These are phyloP conservation scores for Cyanoramphus novaezelandiae DNA, from an alignment of 2,113 vertebrate species.

Conservation along the genomic window DNA sequence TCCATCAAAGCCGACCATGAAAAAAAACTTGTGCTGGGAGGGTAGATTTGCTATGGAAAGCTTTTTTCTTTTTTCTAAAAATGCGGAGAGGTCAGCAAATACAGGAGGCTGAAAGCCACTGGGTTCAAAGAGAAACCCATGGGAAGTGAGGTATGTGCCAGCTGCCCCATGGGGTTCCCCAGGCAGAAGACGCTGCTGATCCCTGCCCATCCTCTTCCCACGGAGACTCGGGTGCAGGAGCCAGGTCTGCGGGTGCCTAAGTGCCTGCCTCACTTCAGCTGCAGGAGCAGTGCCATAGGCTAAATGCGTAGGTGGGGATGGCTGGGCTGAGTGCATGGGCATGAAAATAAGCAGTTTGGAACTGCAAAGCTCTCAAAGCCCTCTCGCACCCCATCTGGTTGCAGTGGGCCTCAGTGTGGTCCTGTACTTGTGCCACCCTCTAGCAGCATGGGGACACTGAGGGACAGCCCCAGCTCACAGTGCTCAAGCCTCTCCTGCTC, in stretches of 20 bases:
- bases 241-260: neutral
- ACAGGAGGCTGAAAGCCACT: neutral
- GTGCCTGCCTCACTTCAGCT: neutral
- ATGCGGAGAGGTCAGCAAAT: neutral
- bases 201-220: neutral
- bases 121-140: neutral
- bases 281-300: neutral
- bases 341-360: neutral
- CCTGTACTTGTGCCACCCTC: neutral
- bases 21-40: neutral
- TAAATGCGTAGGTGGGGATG: accelerated
- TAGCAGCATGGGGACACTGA: neutral
- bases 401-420: neutral
- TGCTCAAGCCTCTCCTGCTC: neutral
- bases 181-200: neutral
- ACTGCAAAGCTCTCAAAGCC: neutral
- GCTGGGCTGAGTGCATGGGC: neutral
- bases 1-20: neutral
- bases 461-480: accelerated
- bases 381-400: neutral
- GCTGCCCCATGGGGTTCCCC: accelerated
- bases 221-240: neutral
- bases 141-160: neutral
- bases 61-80: neutral
- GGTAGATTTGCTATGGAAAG: neutral